phyloP scores from a whole-genome alignment of 2,797 vertebrate species.

The Pitangus sulphuratus region DNA sequence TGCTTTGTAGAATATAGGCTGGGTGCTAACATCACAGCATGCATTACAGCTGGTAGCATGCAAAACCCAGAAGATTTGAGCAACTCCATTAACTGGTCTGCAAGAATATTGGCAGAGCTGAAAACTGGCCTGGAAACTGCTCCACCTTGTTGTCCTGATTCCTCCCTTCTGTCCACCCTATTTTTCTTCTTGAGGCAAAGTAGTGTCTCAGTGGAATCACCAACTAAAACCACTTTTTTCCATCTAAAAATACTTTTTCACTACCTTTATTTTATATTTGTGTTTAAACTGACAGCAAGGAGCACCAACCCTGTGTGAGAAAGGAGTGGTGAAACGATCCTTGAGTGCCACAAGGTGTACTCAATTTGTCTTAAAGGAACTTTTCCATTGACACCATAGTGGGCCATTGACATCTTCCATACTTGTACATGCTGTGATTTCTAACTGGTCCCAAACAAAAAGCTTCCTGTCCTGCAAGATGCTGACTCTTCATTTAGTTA shows the following conservation, averaged over 20 bases:
- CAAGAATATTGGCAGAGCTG: not conserved
- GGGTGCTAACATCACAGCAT: not conserved
- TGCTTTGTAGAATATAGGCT: not conserved
- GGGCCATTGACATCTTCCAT: not conserved
- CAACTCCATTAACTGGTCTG: not conserved
- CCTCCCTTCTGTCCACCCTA: not conserved
- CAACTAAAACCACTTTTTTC: not conserved
- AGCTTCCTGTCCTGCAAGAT: not conserved
- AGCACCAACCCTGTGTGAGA: not conserved
- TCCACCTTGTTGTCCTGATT: not conserved
- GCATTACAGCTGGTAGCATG: not conserved
- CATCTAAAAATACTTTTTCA: not conserved
- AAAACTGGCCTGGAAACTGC: not conserved
- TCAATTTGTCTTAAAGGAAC: not conserved
- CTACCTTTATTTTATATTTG: not conserved
- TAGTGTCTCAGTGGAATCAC: not conserved
- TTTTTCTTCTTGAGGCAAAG: not conserved
- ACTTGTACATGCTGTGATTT: not conserved
- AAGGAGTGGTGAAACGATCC: not conserved
- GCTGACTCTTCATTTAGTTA: not conserved
- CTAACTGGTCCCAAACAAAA: not conserved
- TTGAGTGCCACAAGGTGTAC: not conserved
- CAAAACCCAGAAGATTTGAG: not conserved
- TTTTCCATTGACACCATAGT: not conserved
- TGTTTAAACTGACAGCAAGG: not conserved